These are phyloP conservation scores for Drosophila kikkawai DNA, from an alignment of 1,140 invertebrate genomes.

Conservation along the genomic window DNA sequence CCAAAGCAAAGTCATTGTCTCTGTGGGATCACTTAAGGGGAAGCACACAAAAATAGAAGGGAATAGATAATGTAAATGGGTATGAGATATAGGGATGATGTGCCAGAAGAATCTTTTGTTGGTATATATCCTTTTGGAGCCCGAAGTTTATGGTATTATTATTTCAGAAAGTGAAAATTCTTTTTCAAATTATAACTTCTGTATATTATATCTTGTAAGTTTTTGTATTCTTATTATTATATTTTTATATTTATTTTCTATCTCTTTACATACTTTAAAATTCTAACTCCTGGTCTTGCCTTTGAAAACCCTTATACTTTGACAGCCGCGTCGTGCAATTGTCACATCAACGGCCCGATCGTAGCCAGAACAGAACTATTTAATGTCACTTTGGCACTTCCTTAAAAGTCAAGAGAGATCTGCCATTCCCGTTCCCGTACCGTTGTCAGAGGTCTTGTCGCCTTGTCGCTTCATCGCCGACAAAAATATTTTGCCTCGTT, in stretches of 20 bases:
- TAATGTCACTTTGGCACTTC: slow-evolving; percentile 83
- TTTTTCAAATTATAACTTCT: not conserved
- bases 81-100: not conserved
- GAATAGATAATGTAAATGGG: slow-evolving; percentile 14
- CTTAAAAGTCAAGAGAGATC: slow-evolving; percentile 71
- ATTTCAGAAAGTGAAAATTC: not conserved
- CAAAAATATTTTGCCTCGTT: slow-evolving; percentile 64
- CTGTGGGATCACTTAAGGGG: slow-evolving; percentile 39
- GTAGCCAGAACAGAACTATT: slow-evolving; percentile 74
- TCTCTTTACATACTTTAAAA: not conserved
- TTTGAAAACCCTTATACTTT: slow-evolving; percentile 16
- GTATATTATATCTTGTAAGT: not conserved
- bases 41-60: not conserved
- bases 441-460: slow-evolving; percentile 44
- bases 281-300: not conserved
- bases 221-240: not conserved
- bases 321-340: slow-evolving; percentile 36
- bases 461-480: slow-evolving; percentile 49
- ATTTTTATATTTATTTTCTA: not conserved
- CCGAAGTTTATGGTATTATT: not conserved
- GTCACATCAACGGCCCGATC: slow-evolving; percentile 40
- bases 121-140: not conserved
- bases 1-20: slow-evolving; percentile 72
- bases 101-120: no score
- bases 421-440: slow-evolving; percentile 30